Conservation (phyloP, 2,797 vertebrate genomes). For the Sebastes itinus region DNA sequence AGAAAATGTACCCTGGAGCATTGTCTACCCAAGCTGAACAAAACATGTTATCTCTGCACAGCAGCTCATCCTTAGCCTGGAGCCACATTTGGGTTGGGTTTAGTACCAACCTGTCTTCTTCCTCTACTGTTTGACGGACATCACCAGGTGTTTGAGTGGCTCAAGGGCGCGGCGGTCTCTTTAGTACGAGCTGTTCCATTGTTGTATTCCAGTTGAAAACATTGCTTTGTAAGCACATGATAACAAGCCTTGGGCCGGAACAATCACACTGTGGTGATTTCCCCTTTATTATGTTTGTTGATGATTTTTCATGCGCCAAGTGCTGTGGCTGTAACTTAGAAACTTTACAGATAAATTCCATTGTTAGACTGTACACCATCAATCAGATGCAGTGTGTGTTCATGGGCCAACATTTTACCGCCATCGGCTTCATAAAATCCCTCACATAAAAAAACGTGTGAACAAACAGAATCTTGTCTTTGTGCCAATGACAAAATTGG, state of each 20-base stretch:
- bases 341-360: background rate
- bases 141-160: conserved; percentile 64
- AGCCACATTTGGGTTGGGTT: conserved; percentile 56
- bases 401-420: background rate
- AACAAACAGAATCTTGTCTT: background rate
- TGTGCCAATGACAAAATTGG: background rate
- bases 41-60: conserved; percentile 22
- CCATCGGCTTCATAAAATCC: background rate
- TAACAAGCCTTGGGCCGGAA: conserved; percentile 34
- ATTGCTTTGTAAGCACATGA: conserved; percentile 29
- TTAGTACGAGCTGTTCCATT: conserved; percentile 24
- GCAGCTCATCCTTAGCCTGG: conserved; percentile 47
- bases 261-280: conserved; percentile 28
- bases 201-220: conserved; percentile 37
- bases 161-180: conserved; percentile 48
- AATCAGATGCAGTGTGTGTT: conserved; percentile 2
- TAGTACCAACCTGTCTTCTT: conserved; percentile 52
- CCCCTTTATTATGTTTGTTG: conserved; percentile 5
- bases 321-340: background rate
- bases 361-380: background rate
- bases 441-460: background rate
- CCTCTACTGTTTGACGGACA: conserved; percentile 46
- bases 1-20: background rate
- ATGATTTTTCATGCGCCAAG: conserved; percentile 4
- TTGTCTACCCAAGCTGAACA: conserved; percentile 1